Evolutionary conservation across 2,113 vertebrate genomes (phyloP).

Genomic region (Scartelaos histophorus): DNA sequence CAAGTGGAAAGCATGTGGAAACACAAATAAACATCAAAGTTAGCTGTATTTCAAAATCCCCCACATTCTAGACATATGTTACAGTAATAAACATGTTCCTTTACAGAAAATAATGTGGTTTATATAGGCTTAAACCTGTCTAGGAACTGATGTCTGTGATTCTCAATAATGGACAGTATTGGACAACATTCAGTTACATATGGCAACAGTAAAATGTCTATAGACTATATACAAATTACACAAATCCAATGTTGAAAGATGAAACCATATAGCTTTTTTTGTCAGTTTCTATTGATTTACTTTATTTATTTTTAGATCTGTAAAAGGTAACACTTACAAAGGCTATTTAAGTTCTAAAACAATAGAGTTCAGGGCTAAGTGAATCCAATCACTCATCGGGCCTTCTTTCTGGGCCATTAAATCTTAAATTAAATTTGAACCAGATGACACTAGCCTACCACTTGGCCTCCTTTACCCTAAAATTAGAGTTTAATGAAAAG

Average conservation of each 20-base stretch:
- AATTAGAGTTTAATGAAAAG: background rate
- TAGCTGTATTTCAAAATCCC: background rate
- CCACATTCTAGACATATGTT: background rate
- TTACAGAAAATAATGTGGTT: background rate
- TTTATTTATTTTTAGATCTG: background rate
- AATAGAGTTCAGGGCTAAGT: slow-evolving; percentile 1
- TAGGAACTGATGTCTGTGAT: background rate
- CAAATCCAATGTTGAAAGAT: background rate
- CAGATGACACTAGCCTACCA: background rate
- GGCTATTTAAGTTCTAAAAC: slow-evolving; percentile 7
- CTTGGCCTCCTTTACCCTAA: slow-evolving; percentile 8
- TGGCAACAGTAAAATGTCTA: background rate
- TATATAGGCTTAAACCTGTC: background rate
- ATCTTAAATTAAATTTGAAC: slow-evolving; percentile 5
- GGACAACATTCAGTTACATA: background rate
- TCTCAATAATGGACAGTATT: background rate
- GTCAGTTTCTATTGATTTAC: background rate
- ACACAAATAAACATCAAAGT: slow-evolving; percentile 30
- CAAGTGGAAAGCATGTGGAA: slow-evolving; percentile 16
- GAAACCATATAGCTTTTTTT: slow-evolving; percentile 1
- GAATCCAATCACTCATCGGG: slow-evolving; percentile 15
- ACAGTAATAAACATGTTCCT: background rate
- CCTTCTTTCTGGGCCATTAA: background rate
- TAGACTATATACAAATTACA: background rate
- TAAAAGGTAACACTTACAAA: slow-evolving; percentile 9